A percentile compares a stretch with the other conserved stretches of the same genome.
These are phyloP conservation scores for Sturnira hondurensis DNA, from an alignment of 2,113 vertebrate species.

Conservation along the genomic window DNA sequence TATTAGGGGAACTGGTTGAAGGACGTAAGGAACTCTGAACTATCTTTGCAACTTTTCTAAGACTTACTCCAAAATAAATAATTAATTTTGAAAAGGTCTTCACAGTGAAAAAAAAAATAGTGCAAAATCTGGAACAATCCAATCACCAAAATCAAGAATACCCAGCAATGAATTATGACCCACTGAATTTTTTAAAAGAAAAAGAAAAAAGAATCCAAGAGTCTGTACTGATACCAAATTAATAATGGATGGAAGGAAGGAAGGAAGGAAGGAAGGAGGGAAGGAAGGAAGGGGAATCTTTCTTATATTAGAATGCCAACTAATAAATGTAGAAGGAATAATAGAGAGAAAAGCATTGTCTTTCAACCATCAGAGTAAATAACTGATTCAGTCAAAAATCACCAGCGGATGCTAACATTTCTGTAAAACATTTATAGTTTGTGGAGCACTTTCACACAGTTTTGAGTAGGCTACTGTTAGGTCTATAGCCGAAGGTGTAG, in stretches of 20 bases:
- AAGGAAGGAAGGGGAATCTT: not conserved
- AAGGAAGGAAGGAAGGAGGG: not conserved
- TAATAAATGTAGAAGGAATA: slow-evolving; percentile 17
- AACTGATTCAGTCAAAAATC: not conserved
- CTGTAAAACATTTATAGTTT: not conserved
- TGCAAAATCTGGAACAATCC: not conserved
- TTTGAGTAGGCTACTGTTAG: not conserved
- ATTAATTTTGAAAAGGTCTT: not conserved
- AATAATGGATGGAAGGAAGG: not conserved
- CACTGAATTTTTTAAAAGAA: not conserved
- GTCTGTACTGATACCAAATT: not conserved
- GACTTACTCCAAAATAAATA: slow-evolving; percentile 38
- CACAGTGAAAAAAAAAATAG: not conserved
- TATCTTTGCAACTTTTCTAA: slow-evolving; percentile 3
- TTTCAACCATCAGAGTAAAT: not conserved
- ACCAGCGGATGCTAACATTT: not conserved
- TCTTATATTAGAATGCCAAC: not conserved
- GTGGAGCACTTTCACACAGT: not conserved
- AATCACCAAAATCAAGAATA: slow-evolving; percentile 20
- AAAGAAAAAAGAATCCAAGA: not conserved
- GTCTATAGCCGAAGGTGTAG: not conserved
- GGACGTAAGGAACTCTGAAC: not conserved
- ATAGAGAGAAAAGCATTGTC: not conserved
- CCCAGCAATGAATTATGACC: not conserved
- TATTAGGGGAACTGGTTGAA: not conserved